A percentile compares a stretch with the other conserved stretches of the same genome.
These are phyloP conservation scores for Euborellia annulipes DNA, from an alignment of 1,140 invertebrate species.

Conservation along the genomic window DNA sequence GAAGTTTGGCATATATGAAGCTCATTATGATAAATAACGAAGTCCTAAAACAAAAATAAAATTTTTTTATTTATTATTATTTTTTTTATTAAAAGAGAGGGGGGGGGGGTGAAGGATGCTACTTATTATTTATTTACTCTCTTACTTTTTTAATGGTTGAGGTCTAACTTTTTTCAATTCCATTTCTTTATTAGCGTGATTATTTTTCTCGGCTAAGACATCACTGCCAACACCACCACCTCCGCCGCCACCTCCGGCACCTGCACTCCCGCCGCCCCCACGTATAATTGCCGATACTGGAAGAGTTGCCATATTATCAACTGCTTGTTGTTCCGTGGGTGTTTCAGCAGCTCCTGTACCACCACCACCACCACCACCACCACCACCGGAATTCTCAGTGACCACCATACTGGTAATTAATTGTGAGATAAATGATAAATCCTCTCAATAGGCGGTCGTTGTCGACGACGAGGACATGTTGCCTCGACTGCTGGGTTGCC, in stretches of 20 bases:
- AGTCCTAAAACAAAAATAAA: constrained; percentile 51
- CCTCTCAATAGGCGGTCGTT: too few relatives aligned
- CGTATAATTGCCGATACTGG: constrained; percentile 45
- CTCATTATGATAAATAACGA: constrained; percentile 87
- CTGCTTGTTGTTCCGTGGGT: constrained; percentile 38
- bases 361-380: constrained; percentile 46
- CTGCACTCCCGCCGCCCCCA: too few relatives aligned
- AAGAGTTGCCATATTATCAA: constrained; percentile 71
- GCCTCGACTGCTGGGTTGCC: too few relatives aligned
- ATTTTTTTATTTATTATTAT: too few relatives aligned
- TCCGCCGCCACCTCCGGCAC: constrained; percentile 18
- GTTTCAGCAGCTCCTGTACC: constrained; percentile 30
- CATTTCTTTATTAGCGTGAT: constrained; percentile 70
- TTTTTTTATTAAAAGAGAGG: too few relatives aligned
- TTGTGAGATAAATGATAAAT: too few relatives aligned
- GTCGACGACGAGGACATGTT: too few relatives aligned
- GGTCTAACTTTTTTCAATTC: constrained; percentile 67
- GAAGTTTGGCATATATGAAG: constrained; percentile 81
- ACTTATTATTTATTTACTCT: too few relatives aligned
- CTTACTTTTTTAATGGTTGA: constrained; percentile 62
- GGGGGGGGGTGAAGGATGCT: too few relatives aligned
- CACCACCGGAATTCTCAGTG: background rate
- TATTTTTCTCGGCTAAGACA: constrained; percentile 59
- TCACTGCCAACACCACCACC: constrained; percentile 20
- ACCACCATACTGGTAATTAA: background rate